A percentile compares a stretch with the other conserved stretches of the same genome.
These are phyloP conservation scores for Falco cherrug DNA, from an alignment of 2,797 vertebrate genomes.

Conservation along the genomic window DNA sequence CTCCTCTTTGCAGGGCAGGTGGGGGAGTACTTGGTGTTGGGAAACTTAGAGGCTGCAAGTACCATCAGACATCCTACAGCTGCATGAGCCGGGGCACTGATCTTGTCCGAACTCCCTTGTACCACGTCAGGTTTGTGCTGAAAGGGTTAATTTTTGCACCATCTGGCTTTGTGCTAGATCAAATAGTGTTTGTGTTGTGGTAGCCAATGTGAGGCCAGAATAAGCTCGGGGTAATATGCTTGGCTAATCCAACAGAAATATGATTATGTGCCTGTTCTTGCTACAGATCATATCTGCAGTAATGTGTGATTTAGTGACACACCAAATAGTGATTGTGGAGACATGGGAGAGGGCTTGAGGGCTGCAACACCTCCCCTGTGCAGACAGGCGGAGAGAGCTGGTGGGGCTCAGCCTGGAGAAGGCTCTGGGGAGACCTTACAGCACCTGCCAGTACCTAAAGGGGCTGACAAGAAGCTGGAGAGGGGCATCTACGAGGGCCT, in stretches of 20 bases:
- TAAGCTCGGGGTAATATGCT: neutral
- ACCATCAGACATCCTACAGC: neutral
- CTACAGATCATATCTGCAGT: neutral
- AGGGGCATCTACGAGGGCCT: neutral
- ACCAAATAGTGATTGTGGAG: neutral
- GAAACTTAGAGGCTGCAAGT: neutral
- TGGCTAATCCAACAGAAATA: conserved; percentile 39
- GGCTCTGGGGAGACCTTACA: neutral
- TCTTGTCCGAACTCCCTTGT: neutral
- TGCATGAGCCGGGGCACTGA: accelerated
- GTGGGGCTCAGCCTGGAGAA: neutral
- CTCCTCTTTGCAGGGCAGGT: neutral
- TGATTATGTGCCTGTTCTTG: neutral
- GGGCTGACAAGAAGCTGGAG: neutral
- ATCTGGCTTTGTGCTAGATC: conserved; percentile 44
- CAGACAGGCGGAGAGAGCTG: neutral
- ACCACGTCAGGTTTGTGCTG: neutral
- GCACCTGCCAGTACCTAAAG: neutral
- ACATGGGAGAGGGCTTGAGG: neutral
- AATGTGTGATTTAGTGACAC: neutral
- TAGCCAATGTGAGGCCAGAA: neutral
- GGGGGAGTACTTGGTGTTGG: neutral
- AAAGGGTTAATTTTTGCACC: conserved; percentile 23
- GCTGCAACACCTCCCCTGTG: neutral
- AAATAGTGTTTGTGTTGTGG: conserved; percentile 26